Conservation (phyloP, 1,140 invertebrate genomes). For the Orius insidiosus region DNA sequence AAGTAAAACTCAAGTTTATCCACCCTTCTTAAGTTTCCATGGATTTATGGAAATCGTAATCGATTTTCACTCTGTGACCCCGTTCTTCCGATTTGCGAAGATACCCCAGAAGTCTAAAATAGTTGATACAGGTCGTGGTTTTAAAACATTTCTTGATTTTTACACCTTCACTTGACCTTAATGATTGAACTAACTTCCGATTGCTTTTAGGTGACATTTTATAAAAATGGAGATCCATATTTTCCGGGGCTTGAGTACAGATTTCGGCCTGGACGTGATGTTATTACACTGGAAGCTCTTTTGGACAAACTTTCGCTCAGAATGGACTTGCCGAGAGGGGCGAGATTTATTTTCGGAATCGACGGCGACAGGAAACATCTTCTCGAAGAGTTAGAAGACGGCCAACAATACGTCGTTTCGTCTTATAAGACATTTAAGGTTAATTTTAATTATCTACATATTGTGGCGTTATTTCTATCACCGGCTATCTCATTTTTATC, state of each 20-base stretch:
- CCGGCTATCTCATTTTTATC: too few relatives aligned
- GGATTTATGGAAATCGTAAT: too few relatives aligned
- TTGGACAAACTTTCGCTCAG: constrained; percentile 66
- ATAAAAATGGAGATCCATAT: constrained; percentile 83
- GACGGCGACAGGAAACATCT: constrained; percentile 67
- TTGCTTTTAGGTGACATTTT: constrained; percentile 63
- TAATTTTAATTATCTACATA: constrained; percentile 26
- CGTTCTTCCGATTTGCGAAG: too few relatives aligned
- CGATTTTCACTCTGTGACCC: too few relatives aligned
- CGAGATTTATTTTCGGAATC: constrained; percentile 75
- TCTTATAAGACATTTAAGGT: constrained; percentile 86
- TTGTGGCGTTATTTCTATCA: too few relatives aligned
- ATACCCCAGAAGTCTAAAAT: too few relatives aligned
- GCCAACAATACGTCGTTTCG: constrained; percentile 78
- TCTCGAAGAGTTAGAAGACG: constrained; percentile 74
- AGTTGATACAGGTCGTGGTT: too few relatives aligned
- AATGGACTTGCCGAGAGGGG: constrained; percentile 51
- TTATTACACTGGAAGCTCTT: constrained; percentile 69
- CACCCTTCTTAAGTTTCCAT: too few relatives aligned
- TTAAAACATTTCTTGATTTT: background rate
- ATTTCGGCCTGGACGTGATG: constrained; percentile 72
- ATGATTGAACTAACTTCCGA: constrained; percentile 46
- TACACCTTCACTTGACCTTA: background rate
- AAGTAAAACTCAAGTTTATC: too few relatives aligned
- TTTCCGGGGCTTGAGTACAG: constrained; percentile 76